Evolutionary conservation across 1,140 invertebrate genomes (phyloP), one percentile per base, ranked within the genome.

Genomic region (Heliconius congener): DNA sequence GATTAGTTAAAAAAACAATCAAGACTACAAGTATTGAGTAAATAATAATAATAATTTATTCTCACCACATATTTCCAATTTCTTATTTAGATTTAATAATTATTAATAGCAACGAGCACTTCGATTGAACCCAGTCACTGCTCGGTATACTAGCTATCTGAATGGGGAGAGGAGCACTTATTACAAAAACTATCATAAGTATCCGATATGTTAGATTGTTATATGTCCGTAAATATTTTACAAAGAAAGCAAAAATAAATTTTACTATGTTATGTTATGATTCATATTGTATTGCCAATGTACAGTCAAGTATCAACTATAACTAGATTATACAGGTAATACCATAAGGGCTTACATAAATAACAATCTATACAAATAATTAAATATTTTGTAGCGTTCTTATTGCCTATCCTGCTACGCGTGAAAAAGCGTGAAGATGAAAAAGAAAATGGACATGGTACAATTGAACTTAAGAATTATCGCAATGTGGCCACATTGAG

Each of bases 221-320:
- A 60, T 27, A 57, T 23, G 55, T 57, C n/a, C 1, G 16, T 57
- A 57, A 3, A 23, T 57, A 8, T 23, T 57, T 23, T 27, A 30
- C 23, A 66, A 66, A 30, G 60, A 16, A 66, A 66, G 4, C 27
- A 27, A 66, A 30, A 66, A 66, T 66, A 66, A 66, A 30, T 6
- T 27, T 9, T 66, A 66, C 60, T 66, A 66, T 66, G 60, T 66
- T 66, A 66, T 66, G 3, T 66, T 66, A 66, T 30, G 60, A 66
- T 66, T 66, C 60, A 30, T 66, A 30, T 27, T 66, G 23, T 66
- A 16, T 66, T 66, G 27, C 3, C 27, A 30, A 23, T 11, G 13
- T 6, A 30, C 1, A 27, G 60, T 66, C 27, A 30, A 30, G 27
- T 66, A 30, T 27, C 23, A 30, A 27, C 27, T 66, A 30, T 30